phyloP scores from a whole-genome alignment of 2,113 vertebrate species.

The Cygnus atratus region DNA sequence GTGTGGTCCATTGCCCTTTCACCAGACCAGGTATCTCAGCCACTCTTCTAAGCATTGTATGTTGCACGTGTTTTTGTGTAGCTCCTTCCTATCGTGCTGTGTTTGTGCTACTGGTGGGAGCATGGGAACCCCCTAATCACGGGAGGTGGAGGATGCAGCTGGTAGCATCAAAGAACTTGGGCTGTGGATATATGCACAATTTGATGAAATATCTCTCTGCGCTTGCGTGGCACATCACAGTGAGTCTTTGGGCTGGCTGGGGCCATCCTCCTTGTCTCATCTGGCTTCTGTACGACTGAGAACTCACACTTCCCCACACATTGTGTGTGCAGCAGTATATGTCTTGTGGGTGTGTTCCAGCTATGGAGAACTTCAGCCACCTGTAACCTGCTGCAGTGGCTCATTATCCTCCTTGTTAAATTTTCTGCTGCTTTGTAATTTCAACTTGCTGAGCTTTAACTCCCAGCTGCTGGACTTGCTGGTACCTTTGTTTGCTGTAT shows the following conservation, averaged over 20 bases:
- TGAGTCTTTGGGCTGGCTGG: neutral
- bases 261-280: neutral
- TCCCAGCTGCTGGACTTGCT: neutral
- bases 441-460: neutral
- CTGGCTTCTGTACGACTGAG: neutral
- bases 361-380: neutral
- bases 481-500: neutral
- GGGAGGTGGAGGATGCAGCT: neutral
- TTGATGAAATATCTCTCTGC: neutral
- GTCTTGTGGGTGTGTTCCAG: neutral
- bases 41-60: neutral
- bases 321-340: rapidly evolving
- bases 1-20: slow-evolving; percentile 91
- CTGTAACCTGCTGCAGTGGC: neutral
- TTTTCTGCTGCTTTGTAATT: neutral
- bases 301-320: neutral
- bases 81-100: neutral
- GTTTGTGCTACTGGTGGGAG: neutral
- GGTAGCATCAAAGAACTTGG: neutral
- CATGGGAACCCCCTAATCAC: neutral
- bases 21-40: slow-evolving; percentile 89
- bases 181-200: neutral
- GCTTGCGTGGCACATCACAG: neutral
- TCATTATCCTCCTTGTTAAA: neutral
- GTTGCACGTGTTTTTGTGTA: neutral